Conservation (phyloP, 1,140 invertebrate species). For the Lucilia cuprina region DNA sequence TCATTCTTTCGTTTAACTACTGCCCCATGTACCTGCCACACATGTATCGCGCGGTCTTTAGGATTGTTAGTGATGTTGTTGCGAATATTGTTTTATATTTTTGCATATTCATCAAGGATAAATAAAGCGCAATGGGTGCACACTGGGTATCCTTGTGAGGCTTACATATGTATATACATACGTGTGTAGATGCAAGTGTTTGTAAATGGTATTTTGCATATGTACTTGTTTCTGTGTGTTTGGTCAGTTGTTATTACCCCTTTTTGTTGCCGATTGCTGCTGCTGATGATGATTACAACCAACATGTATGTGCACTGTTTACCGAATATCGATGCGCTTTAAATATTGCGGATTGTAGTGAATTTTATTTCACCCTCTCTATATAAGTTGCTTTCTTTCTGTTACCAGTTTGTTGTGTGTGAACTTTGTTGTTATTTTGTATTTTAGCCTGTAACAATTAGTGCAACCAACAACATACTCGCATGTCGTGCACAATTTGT, state of each 20-base stretch:
- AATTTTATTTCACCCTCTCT: slow-evolving; percentile 14
- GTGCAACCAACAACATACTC: slow-evolving; percentile 20
- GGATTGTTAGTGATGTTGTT: not conserved
- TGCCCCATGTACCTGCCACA: not conserved
- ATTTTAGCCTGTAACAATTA: slow-evolving; percentile 33
- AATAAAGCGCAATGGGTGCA: slow-evolving; percentile 35
- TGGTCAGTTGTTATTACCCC: not conserved
- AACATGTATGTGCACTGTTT: not conserved
- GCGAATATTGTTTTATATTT: slow-evolving; percentile 19
- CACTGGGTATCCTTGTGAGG: not conserved
- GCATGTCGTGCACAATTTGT: not conserved
- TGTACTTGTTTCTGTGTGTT: not conserved
- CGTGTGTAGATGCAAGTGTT: not conserved
- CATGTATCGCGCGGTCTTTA: not conserved
- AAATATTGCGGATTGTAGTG: slow-evolving; percentile 4
- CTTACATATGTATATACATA: not conserved
- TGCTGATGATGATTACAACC: too few relatives aligned
- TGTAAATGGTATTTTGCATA: not conserved
- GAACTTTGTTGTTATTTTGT: slow-evolving; percentile 1
- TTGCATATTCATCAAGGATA: slow-evolving; percentile 30
- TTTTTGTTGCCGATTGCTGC: not conserved
- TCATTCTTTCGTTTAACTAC: not conserved
- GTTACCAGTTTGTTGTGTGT: not conserved
- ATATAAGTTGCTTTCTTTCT: not conserved
- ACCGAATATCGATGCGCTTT: slow-evolving; percentile 21